Percentiles rank a stretch among this genome's conserved stretches.
These are phyloP conservation scores for Torymus texanus DNA, from an alignment of 2,888 invertebrate species.

Conservation along the genomic window DNA sequence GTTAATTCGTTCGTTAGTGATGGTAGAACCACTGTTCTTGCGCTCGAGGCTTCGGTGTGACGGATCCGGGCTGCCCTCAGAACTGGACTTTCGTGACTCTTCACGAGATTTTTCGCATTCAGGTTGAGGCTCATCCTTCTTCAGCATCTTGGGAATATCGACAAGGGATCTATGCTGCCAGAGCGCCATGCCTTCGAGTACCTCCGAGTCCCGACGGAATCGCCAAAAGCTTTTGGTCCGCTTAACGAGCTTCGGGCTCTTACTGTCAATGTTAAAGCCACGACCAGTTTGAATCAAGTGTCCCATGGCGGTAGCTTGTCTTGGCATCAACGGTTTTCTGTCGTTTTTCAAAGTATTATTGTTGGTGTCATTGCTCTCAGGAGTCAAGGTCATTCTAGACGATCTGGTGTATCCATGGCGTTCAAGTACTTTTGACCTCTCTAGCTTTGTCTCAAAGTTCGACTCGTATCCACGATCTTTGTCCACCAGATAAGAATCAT, in stretches of 20 bases:
- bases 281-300: slow-evolving; percentile 66
- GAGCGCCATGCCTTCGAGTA: slow-evolving; percentile 89
- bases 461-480: slow-evolving; percentile 73
- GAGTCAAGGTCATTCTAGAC: slow-evolving; percentile 9
- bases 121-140: slow-evolving; percentile 75
- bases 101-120: slow-evolving; percentile 70
- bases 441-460: slow-evolving; percentile 73
- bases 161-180: slow-evolving; percentile 91
- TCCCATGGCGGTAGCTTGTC: slow-evolving; percentile 70
- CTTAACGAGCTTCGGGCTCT: slow-evolving; percentile 79
- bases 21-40: slow-evolving; percentile 68
- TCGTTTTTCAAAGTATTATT: slow-evolving; percentile 73
- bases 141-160: slow-evolving; percentile 80
- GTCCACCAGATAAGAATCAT: slow-evolving; percentile 57
- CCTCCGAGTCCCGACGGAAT: slow-evolving; percentile 85
- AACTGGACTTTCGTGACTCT: slow-evolving; percentile 62
- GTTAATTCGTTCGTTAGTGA: slow-evolving; percentile 66
- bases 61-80: slow-evolving; percentile 57
- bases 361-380: slow-evolving; percentile 68
- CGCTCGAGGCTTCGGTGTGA: slow-evolving; percentile 62
- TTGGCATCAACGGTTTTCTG: slow-evolving; percentile 77
- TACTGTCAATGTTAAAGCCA: slow-evolving; percentile 77
- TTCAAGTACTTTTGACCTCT: slow-evolving; percentile 70
- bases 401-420: slow-evolving; percentile 61
- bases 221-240: slow-evolving; percentile 92